A percentile compares a stretch with the other conserved stretches of the same genome.
phyloP scores from a whole-genome alignment of 2,888 invertebrate genomes.

The Celastrina argiolus region DNA sequence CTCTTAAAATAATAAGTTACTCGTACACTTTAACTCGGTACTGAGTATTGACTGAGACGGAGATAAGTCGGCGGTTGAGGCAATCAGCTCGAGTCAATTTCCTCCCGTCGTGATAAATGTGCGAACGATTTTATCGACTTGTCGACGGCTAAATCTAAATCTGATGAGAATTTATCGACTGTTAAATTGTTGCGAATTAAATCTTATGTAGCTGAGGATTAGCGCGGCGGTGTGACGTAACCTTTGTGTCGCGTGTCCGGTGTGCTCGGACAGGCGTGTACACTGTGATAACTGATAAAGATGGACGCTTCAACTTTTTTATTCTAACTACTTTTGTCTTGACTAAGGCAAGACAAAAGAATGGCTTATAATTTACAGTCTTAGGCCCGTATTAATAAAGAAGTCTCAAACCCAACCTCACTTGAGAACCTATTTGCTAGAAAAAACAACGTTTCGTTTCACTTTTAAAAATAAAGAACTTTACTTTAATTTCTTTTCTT shows the following conservation, averaged over 20 bases:
- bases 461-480: no score
- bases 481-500: no score
- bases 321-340: no score
- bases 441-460: no score
- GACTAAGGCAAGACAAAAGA: no score
- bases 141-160: conserved; percentile 10
- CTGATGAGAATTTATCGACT: conserved; percentile 12
- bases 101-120: conserved; percentile 18
- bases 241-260: not conserved
- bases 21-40: not conserved
- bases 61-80: not conserved
- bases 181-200: conserved; percentile 8
- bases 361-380: no score
- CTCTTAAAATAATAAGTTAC: not conserved
- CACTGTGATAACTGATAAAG: not conserved
- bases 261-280: not conserved
- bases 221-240: not conserved
- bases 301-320: not conserved
- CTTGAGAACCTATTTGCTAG: no score
- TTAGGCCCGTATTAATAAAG: no score
- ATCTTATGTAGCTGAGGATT: not conserved
- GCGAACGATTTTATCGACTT: conserved; percentile 15
- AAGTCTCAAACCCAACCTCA: no score
- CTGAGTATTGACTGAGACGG: not conserved
- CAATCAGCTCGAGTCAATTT: conserved; percentile 8